Conservation (phyloP, 1,140 invertebrate genomes). For the Ladona fulva region DNA sequence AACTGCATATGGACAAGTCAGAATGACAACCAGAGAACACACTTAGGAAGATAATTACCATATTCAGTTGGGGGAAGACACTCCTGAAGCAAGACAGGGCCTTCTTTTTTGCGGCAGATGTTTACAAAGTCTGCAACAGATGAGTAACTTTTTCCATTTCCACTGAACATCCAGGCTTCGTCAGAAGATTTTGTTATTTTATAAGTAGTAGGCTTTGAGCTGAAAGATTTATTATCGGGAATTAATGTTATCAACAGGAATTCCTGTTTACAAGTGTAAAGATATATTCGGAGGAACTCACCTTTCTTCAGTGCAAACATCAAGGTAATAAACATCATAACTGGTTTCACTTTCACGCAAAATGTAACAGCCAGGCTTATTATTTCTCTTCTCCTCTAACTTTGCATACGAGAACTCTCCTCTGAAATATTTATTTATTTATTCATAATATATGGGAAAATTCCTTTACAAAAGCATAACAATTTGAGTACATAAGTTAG, state of each 20-base stretch:
- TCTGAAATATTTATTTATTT: conserved; percentile 41
- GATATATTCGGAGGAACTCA: no score
- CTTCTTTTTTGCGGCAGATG: conserved; percentile 48
- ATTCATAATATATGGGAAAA: no score
- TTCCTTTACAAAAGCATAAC: no score
- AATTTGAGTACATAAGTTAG: no score
- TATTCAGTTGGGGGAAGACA: conserved; percentile 78
- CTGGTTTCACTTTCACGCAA: conserved; percentile 67
- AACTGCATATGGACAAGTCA: not conserved
- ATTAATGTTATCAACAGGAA: no score
- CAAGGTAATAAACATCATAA: conserved; percentile 69
- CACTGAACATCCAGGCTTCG: conserved; percentile 41
- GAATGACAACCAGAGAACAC: conserved; percentile 20
- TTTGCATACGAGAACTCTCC: conserved; percentile 74
- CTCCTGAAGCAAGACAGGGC: conserved; percentile 51
- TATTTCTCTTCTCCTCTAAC: conserved; percentile 62
- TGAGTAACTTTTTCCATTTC: conserved; percentile 43
- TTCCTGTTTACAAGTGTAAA: no score
- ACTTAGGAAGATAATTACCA: conserved; percentile 42
- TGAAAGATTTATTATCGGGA: conserved; percentile 33
- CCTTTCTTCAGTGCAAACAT: conserved; percentile 63
- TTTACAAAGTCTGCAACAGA: conserved; percentile 51
- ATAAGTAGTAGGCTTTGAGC: conserved; percentile 56
- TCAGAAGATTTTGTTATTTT: conserved; percentile 46
- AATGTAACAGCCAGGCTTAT: conserved; percentile 67